A percentile compares a stretch with the other conserved stretches of the same genome.
Evolutionary conservation across 2,797 vertebrate species (phyloP).

Genomic region (Tenualosa thibaudeaui): DNA sequence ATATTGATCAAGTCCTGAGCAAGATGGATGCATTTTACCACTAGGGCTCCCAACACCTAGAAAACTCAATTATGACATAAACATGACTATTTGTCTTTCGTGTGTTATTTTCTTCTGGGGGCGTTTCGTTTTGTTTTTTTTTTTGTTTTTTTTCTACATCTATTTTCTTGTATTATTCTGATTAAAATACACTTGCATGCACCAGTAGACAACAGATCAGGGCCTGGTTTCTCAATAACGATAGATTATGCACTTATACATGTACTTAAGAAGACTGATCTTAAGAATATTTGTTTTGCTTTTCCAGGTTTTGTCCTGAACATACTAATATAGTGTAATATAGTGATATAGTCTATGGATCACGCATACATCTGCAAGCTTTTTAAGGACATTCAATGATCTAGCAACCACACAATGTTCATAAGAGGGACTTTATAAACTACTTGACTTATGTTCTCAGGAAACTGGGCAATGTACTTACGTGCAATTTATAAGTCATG

Average conservation of each 20-base stretch:
- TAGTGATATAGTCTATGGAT: too few species aligned
- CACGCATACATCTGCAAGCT: too few species aligned
- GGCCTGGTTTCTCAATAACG: too few species aligned
- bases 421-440: neutral
- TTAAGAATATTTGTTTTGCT: too few species aligned
- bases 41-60: constrained; percentile 50
- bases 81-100: constrained; percentile 22
- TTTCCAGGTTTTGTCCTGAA: too few species aligned
- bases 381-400: too few species aligned
- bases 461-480: too few species aligned
- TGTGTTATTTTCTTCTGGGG: neutral
- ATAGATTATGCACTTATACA: neutral
- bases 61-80: constrained; percentile 58
- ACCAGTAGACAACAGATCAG: neutral
- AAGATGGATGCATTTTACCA: constrained; percentile 67
- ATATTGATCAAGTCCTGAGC: constrained; percentile 67
- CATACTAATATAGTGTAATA: too few species aligned
- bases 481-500: neutral
- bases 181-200: neutral
- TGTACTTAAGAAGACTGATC: too few species aligned
- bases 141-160: neutral
- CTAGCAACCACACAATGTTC: too few species aligned
- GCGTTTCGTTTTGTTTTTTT: too few species aligned
- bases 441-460: too few species aligned
- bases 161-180: neutral